phyloP scores from a whole-genome alignment of 1,140 invertebrate genomes.

The Drosophila subpulchrella region DNA sequence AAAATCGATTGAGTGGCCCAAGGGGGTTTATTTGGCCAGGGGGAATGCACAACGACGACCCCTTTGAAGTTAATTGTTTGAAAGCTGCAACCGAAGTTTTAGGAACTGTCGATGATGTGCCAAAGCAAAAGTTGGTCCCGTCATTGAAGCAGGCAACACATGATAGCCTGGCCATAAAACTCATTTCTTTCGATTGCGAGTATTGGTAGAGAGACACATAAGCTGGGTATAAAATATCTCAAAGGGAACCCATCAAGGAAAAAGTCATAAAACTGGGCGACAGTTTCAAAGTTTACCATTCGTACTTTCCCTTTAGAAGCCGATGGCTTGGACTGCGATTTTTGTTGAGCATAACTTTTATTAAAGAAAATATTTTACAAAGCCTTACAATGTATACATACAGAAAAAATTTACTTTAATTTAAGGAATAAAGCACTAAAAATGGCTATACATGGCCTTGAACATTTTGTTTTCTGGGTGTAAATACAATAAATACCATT shows the following conservation, averaged over 20 bases:
- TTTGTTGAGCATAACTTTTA: background rate
- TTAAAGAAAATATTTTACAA: background rate
- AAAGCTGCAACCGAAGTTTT: constrained; percentile 45
- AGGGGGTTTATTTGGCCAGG: background rate
- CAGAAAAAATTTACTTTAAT: background rate
- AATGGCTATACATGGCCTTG: no score
- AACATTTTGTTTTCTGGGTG: no score
- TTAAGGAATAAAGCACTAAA: no score
- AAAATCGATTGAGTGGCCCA: constrained; percentile 47
- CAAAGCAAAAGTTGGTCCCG: constrained; percentile 36
- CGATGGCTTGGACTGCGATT: background rate
- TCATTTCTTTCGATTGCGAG: constrained; percentile 21
- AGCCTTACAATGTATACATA: background rate
- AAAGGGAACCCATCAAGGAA: background rate
- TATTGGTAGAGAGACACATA: background rate
- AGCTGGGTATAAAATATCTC: background rate
- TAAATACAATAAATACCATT: background rate
- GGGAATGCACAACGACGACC: constrained; percentile 22
- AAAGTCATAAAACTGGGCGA: constrained; percentile 2
- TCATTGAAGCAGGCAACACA: constrained; percentile 21
- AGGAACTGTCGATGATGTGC: constrained; percentile 42
- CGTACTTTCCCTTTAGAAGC: background rate
- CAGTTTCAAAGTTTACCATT: constrained; percentile 1
- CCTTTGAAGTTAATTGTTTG: constrained; percentile 52
- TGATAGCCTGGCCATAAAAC: constrained; percentile 31